These are phyloP conservation scores for Cromileptes altivelis DNA, from an alignment of 2,113 vertebrate genomes.

Conservation along the genomic window DNA sequence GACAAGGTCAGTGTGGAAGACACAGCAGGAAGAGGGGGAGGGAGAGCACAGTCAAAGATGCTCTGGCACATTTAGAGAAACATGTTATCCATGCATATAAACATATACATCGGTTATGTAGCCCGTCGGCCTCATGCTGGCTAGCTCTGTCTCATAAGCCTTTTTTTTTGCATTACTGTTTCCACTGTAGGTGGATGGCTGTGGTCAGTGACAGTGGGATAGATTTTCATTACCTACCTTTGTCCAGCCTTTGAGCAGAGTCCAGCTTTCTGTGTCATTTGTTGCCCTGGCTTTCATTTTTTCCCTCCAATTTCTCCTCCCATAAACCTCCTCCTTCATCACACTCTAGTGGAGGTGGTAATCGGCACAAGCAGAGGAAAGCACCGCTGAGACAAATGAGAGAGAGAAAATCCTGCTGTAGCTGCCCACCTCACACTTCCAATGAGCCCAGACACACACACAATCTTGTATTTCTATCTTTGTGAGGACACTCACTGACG, in stretches of 20 bases:
- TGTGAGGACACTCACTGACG: no score
- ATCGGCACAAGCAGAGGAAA: conserved; percentile 18
- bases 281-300: conserved; percentile 6
- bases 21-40: background rate
- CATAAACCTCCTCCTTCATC: conserved; percentile 27
- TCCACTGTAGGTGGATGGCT: background rate
- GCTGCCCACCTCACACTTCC: conserved; percentile 28
- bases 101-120: background rate
- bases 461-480: background rate
- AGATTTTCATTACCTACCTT: conserved; percentile 17
- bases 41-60: background rate
- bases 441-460: conserved; percentile 25
- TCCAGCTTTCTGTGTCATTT: conserved; percentile 34
- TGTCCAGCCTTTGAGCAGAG: background rate
- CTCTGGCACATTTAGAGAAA: background rate
- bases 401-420: background rate
- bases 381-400: conserved; percentile 31
- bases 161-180: background rate
- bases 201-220: conserved; percentile 1
- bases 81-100: background rate
- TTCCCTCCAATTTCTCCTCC: conserved; percentile 6
- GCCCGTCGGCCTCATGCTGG: background rate
- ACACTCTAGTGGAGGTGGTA: conserved; percentile 15
- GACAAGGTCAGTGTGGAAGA: conserved; percentile 38
- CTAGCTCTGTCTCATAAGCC: background rate